Conservation (phyloP, 2,888 invertebrate genomes). For the Aradus depressus region DNA sequence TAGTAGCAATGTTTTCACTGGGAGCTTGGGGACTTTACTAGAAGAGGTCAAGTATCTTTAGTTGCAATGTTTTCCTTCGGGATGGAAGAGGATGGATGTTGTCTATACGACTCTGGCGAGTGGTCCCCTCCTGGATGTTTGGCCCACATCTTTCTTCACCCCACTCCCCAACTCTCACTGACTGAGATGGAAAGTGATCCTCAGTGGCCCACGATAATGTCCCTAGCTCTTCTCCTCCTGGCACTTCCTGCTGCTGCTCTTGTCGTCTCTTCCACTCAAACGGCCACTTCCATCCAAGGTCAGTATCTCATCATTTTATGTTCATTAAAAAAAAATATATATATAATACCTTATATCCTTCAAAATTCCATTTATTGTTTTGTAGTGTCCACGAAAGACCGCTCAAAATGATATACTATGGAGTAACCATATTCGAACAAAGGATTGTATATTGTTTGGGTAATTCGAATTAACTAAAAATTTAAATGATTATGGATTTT, state of each 20-base stretch:
- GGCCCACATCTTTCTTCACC: no score
- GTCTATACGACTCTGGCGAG: no score
- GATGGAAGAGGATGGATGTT: neutral
- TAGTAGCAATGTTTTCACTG: no score
- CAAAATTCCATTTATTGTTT: neutral
- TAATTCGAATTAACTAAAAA: no score
- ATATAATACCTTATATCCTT: neutral
- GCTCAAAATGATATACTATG: no score
- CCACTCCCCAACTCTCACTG: slow-evolving; percentile 14
- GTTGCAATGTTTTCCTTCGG: neutral
- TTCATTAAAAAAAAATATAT: neutral
- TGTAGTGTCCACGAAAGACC: no score
- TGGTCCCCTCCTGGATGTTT: no score
- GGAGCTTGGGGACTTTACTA: neutral
- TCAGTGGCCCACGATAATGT: slow-evolving; percentile 16
- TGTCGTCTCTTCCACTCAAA: neutral
- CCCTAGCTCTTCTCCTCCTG: slow-evolving; percentile 3
- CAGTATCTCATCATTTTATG: slow-evolving; percentile 1
- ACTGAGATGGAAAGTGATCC: slow-evolving; percentile 14
- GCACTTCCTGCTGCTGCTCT: neutral
- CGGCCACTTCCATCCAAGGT: slow-evolving; percentile 2
- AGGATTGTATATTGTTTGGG: no score
- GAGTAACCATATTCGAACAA: no score
- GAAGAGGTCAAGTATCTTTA: neutral
- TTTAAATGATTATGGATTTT: no score